Conservation (phyloP, 2,113 vertebrate species). For the Pogonocichla stellata region DNA sequence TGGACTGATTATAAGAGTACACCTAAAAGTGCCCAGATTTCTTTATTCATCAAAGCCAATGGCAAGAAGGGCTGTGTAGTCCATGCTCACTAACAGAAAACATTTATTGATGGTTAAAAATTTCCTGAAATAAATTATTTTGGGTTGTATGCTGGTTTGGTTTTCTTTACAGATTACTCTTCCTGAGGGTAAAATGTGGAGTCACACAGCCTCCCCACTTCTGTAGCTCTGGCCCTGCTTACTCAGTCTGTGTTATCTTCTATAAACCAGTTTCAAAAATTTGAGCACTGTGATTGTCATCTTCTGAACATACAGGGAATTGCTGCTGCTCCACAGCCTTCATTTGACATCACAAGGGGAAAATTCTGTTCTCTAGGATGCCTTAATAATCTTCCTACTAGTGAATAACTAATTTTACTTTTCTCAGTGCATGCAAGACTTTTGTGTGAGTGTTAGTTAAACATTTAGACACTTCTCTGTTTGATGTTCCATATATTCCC, state of each 20-base stretch:
- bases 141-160: background rate
- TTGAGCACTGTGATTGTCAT: background rate
- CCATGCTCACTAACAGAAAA: background rate
- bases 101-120: background rate
- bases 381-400: background rate
- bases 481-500: background rate
- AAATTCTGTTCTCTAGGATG: background rate
- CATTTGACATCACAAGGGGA: rapidly evolving
- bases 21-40: background rate
- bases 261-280: background rate
- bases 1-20: background rate
- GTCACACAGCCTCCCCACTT: background rate
- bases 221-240: background rate
- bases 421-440: background rate
- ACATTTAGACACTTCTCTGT: background rate
- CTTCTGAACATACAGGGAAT: background rate
- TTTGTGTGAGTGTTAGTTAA: background rate
- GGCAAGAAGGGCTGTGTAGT: background rate
- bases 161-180: background rate
- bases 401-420: background rate
- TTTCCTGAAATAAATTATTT: background rate
- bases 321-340: background rate
- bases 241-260: background rate
- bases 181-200: background rate
- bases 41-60: background rate